Conservation (phyloP, 1,140 invertebrate species). For the Homarus americanus region DNA sequence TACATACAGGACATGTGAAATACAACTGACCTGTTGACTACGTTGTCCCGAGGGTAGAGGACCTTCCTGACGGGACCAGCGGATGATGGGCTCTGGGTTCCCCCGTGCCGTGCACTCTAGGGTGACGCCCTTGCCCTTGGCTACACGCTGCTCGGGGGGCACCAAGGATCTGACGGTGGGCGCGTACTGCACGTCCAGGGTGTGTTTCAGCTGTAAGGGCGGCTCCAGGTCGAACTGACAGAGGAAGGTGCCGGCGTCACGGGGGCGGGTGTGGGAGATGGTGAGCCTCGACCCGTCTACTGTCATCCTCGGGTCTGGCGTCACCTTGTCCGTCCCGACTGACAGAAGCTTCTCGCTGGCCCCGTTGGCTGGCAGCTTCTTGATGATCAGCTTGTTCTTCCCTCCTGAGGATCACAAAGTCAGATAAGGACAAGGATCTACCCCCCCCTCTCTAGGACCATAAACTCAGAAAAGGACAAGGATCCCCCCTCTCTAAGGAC, state of each 20-base stretch:
- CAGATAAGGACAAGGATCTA: too few species aligned
- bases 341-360: constrained; percentile 47
- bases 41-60: constrained; percentile 21
- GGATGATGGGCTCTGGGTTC: constrained; percentile 43
- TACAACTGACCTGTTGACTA: not conserved
- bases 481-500: too few species aligned
- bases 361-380: constrained; percentile 42
- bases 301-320: constrained; percentile 18
- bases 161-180: constrained; percentile 17
- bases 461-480: too few species aligned
- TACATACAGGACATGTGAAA: too few species aligned
- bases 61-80: constrained; percentile 50
- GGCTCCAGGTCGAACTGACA: constrained; percentile 46
- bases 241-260: constrained; percentile 50
- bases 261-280: constrained; percentile 36
- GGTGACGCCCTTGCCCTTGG: constrained; percentile 19
- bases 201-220: constrained; percentile 43
- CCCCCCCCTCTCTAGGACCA: too few species aligned
- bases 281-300: constrained; percentile 38
- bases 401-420: too few species aligned
- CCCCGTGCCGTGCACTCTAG: constrained; percentile 34
- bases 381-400: constrained; percentile 49
- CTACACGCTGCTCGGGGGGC: constrained; percentile 34
- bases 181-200: constrained; percentile 50
- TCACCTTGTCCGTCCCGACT: constrained; percentile 39